Evolutionary conservation across 2,113 vertebrate genomes (phyloP), one percentile per base, ranked within the genome.

Genomic region (Lycocorax pyrrhopterus): DNA sequence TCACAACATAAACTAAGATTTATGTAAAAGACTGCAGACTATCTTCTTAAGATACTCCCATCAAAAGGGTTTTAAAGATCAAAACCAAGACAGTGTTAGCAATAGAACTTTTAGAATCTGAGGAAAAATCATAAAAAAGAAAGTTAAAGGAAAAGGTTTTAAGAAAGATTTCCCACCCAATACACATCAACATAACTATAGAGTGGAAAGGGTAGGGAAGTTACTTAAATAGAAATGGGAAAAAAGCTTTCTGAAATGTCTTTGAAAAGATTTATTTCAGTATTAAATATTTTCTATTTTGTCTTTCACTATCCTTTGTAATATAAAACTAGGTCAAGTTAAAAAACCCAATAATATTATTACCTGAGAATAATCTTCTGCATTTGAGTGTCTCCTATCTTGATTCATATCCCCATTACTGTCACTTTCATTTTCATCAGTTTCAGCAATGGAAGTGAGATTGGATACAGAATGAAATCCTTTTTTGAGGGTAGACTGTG

Each of bases 381-480:
- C 39, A 89, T 85, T 95, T 52, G 84, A 82, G 26, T 32, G 13
- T 75, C 53, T 89, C 13, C 27, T 29, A 56, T 60, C 49, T 80
- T 47, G 75, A 90, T 75, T 96, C 60, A 90, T 12, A 37, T 94
- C 94, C 35, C 59, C 66, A 62, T 76, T 89, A 90, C 52, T 87
- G 30, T 93, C 85, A 76, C 4, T 74, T 49, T 95, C 56, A 51
- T 62, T 96, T 97, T 98, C 98, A 88, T 98, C 98, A 77, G 25
- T 96, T 98, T 99, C 99, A 60, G 59, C 47, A 56, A 99, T 32
- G 60, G 98, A 94, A 56, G 96, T 16, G 84, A 99, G 96, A 75
- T 30, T 60, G 46, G 96, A 96, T 66, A 71, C 6, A 30, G 59
- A 69, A 35, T 9, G 9, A 33, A 85, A 72, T 53, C 77, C 64